Evolutionary conservation across 2,797 vertebrate species (phyloP).

Genomic region (Trematomus bernacchii): DNA sequence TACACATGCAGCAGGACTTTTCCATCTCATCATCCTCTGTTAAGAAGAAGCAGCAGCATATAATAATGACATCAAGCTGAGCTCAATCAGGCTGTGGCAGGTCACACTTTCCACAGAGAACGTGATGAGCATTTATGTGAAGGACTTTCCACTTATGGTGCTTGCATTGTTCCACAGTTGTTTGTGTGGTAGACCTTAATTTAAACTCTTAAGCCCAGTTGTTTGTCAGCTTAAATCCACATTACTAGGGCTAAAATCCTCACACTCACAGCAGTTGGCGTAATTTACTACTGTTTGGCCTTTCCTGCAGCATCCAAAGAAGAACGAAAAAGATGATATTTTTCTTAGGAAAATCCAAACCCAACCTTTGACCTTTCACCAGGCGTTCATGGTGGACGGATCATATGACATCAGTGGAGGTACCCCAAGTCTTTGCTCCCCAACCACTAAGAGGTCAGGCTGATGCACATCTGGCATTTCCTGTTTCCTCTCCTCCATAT

Average conservation of each 20-base stretch:
- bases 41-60: constrained; percentile 2
- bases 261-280: constrained; percentile 10
- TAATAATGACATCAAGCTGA: constrained; percentile 44
- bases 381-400: constrained; percentile 13
- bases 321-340: constrained; percentile 26
- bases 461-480: constrained; percentile 85
- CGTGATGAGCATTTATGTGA: constrained; percentile 14
- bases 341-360: constrained; percentile 57
- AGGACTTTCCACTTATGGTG: constrained; percentile 16
- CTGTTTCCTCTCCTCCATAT: constrained; percentile 76
- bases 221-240: constrained; percentile 34
- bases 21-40: constrained; percentile 62
- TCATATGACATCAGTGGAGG: constrained; percentile 55
- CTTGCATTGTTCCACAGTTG: constrained; percentile 19
- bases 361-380: constrained; percentile 40
- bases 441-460: constrained; percentile 73
- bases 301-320: constrained; percentile 20
- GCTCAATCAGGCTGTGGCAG: constrained; percentile 10
- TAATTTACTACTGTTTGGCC: constrained; percentile 37
- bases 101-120: constrained; percentile 39
- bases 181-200: constrained; percentile 36
- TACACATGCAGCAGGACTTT: constrained; percentile 46
- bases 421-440: constrained; percentile 55
- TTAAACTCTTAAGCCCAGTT: constrained; percentile 18
- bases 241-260: constrained; percentile 5